Conservation (phyloP, 2,888 invertebrate species). For the Zaprionus lineosus region DNA sequence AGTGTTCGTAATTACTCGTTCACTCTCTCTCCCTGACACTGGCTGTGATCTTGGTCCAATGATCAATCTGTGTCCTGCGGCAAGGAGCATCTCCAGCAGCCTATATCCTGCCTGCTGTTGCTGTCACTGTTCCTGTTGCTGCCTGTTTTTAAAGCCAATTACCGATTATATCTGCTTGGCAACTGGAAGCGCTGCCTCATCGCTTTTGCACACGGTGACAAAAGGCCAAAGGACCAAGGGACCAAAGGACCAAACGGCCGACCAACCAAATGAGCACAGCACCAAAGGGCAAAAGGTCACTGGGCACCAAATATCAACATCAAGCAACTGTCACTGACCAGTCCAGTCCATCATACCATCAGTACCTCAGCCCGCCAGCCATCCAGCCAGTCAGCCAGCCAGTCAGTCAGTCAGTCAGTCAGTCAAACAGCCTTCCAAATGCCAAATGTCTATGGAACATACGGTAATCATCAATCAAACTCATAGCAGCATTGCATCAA, state of each 20-base stretch:
- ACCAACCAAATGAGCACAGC: too few species aligned
- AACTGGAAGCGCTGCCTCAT: constrained; percentile 49
- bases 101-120: constrained; percentile 31
- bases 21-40: constrained; percentile 5
- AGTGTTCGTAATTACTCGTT: constrained; percentile 64
- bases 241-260: too few species aligned
- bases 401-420: constrained; percentile 30
- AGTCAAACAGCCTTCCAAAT: too few species aligned
- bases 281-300: constrained; percentile 8
- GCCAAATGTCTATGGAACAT: constrained; percentile 46
- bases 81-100: constrained; percentile 13
- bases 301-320: constrained; percentile 26
- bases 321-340: constrained; percentile 58
- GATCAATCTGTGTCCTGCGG: constrained; percentile 39
- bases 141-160: constrained; percentile 55
- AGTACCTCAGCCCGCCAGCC: constrained; percentile 9
- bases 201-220: constrained; percentile 49
- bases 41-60: constrained; percentile 41
- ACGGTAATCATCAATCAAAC: constrained; percentile 66
- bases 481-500: constrained; percentile 46
- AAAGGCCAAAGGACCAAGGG: constrained; percentile 29
- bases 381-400: constrained; percentile 8
- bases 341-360: constrained; percentile 1
- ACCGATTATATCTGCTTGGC: constrained; percentile 69
- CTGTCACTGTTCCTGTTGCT: constrained; percentile 9